These are phyloP conservation scores for Ennomos erosarius DNA, from an alignment of 2,888 invertebrate species.

Conservation along the genomic window DNA sequence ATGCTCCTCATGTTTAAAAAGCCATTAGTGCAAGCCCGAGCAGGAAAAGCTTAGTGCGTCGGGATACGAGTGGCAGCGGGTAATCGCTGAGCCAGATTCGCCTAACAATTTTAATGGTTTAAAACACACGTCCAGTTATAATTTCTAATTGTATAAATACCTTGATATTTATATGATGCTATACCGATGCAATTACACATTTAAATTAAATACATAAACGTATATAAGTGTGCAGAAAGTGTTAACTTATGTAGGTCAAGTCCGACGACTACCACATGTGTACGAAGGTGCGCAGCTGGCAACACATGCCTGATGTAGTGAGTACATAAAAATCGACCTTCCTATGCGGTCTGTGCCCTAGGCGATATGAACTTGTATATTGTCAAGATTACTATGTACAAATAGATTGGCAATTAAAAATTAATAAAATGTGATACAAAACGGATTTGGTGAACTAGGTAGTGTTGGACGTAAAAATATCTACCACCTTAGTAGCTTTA, in stretches of 20 bases:
- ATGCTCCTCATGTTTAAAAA: too few species aligned
- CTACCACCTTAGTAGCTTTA: too few species aligned
- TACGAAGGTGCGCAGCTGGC: constrained; percentile 2
- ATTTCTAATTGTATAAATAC: too few species aligned
- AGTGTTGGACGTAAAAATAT: too few species aligned
- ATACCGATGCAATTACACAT: constrained; percentile 8
- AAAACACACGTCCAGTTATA: too few species aligned
- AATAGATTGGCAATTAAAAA: constrained; percentile 2
- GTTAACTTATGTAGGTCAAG: constrained; percentile 55
- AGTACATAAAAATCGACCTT: constrained; percentile 48
- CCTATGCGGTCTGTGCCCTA: constrained; percentile 35
- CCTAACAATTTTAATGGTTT: too few species aligned
- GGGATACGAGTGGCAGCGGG: too few species aligned
- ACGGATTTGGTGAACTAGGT: too few species aligned
- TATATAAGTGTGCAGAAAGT: constrained; percentile 51
- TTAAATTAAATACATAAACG: constrained; percentile 19
- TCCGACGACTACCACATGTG: constrained; percentile 48
- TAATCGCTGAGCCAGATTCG: too few species aligned
- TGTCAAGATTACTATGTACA: constrained; percentile 12
- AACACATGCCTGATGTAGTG: constrained; percentile 42
- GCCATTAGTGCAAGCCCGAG: too few species aligned
- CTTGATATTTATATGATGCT: not conserved
- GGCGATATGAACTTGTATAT: constrained; percentile 27
- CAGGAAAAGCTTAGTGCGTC: too few species aligned
- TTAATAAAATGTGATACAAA: not conserved